A percentile compares a stretch with the other conserved stretches of the same genome.
These are phyloP conservation scores for Thyatira batis DNA, from an alignment of 2,888 invertebrate species.

Conservation along the genomic window DNA sequence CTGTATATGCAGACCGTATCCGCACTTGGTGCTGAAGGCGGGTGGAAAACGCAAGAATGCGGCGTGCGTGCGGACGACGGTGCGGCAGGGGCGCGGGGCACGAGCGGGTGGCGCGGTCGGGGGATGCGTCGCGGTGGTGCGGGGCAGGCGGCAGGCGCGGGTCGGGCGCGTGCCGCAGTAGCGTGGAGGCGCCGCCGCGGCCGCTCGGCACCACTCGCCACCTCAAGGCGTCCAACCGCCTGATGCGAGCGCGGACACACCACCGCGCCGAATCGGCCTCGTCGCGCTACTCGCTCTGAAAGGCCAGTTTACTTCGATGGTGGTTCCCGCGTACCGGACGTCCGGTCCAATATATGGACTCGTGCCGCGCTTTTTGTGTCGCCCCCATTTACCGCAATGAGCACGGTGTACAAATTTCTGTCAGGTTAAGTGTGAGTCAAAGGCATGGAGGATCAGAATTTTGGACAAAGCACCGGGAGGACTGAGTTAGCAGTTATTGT, in stretches of 20 bases:
- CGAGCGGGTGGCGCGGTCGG: slow-evolving; percentile 48
- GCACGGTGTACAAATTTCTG: slow-evolving; percentile 30
- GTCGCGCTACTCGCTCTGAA: slow-evolving; percentile 42
- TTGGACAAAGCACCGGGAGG: slow-evolving; percentile 23
- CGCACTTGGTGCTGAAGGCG: slow-evolving; percentile 40
- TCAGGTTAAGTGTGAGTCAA: slow-evolving; percentile 34
- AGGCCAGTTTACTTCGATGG: slow-evolving; percentile 40
- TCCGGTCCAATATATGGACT: slow-evolving; percentile 40
- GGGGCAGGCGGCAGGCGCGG: slow-evolving; percentile 48
- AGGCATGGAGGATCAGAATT: slow-evolving; percentile 31
- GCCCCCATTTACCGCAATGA: slow-evolving; percentile 29
- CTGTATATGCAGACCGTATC: slow-evolving; percentile 60
- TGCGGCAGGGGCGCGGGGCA: slow-evolving; percentile 48
- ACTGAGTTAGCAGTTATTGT: slow-evolving; percentile 20
- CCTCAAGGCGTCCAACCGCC: slow-evolving; percentile 49
- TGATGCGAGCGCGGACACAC: slow-evolving; percentile 53
- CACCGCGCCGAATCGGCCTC: slow-evolving; percentile 50
- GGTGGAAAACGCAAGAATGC: slow-evolving; percentile 72
- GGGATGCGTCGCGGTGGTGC: slow-evolving; percentile 60
- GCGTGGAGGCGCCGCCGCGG: slow-evolving; percentile 77
- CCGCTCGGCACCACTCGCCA: slow-evolving; percentile 62
- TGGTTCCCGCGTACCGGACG: slow-evolving; percentile 60
- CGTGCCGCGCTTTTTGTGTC: slow-evolving; percentile 31
- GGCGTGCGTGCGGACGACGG: slow-evolving; percentile 74
- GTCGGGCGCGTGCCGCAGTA: slow-evolving; percentile 78